Evolutionary conservation across 2,113 vertebrate species (phyloP).

Genomic region (Bufo gargarizans): DNA sequence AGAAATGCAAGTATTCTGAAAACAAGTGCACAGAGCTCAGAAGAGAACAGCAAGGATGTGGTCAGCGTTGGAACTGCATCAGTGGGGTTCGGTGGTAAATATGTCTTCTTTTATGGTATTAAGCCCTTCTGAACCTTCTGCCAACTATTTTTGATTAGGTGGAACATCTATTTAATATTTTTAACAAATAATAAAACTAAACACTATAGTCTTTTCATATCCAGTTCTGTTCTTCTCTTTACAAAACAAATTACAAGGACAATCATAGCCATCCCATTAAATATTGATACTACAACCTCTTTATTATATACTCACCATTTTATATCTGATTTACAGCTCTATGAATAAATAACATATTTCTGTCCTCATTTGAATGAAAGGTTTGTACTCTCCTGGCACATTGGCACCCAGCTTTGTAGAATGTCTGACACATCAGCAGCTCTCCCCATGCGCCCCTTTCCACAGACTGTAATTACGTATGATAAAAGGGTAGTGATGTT

Average conservation of each 20-base stretch:
- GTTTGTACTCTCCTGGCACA: neutral
- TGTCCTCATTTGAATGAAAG: neutral
- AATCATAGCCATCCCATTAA: neutral
- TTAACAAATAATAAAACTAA: too few relatives aligned
- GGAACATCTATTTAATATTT: too few relatives aligned
- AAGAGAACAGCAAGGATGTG: too few relatives aligned
- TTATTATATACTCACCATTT: neutral
- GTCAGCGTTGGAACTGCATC: too few relatives aligned
- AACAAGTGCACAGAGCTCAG: too few relatives aligned
- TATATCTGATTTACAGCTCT: neutral
- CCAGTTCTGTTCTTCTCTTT: neutral
- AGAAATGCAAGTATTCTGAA: too few relatives aligned
- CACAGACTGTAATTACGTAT: conserved; percentile 23
- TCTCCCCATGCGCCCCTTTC: neutral
- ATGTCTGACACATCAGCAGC: conserved; percentile 30
- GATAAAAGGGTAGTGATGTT: conserved; percentile 9
- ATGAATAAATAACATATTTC: neutral
- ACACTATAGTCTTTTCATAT: too few relatives aligned
- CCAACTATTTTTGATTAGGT: too few relatives aligned
- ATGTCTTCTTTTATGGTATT: too few relatives aligned
- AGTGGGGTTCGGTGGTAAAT: too few relatives aligned
- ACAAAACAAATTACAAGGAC: neutral
- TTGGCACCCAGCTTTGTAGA: neutral
- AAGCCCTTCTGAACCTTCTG: too few relatives aligned
- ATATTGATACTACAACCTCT: neutral